Percentiles rank a stretch among this genome's conserved stretches.
Conservation (phyloP, 2,113 vertebrate genomes). For the Neotoma lepida region DNA sequence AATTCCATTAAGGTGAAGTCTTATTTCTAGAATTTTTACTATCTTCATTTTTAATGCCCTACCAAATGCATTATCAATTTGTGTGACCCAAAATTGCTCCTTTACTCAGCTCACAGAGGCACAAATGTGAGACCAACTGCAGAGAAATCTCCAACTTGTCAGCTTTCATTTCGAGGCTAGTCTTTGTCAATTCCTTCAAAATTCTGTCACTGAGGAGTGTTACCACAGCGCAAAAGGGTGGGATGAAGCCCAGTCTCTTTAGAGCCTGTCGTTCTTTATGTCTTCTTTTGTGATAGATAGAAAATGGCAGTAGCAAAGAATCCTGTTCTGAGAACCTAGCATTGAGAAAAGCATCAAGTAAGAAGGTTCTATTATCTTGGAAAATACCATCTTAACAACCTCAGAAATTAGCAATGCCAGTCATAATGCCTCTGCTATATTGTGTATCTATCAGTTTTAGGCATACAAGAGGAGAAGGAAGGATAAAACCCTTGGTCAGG, state of each 20-base stretch:
- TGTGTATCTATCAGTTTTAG: neutral
- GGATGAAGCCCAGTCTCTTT: slow-evolving; percentile 43
- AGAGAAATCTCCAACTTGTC: slow-evolving; percentile 46
- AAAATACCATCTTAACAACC: slow-evolving; percentile 16
- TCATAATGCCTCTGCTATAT: neutral
- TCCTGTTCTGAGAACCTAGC: slow-evolving; percentile 20
- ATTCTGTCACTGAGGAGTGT: slow-evolving; percentile 40
- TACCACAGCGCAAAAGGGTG: slow-evolving; percentile 43
- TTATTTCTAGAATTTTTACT: slow-evolving; percentile 56
- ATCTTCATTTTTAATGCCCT: slow-evolving; percentile 51
- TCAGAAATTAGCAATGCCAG: slow-evolving; percentile 33
- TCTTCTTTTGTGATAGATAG: slow-evolving; percentile 56
- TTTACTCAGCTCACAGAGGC: slow-evolving; percentile 53
- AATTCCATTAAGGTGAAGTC: slow-evolving; percentile 47
- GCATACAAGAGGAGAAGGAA: neutral
- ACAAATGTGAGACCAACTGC: neutral
- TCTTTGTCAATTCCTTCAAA: slow-evolving; percentile 63
- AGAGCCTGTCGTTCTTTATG: slow-evolving; percentile 61
- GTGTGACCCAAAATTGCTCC: neutral
- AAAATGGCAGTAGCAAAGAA: slow-evolving; percentile 48
- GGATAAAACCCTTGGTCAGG: neutral
- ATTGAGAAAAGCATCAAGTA: slow-evolving; percentile 26
- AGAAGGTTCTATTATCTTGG: slow-evolving; percentile 44
- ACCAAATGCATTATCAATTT: slow-evolving; percentile 60
- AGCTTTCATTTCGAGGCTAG: slow-evolving; percentile 58